Evolutionary conservation across 2,113 vertebrate species (phyloP).

Genomic region (Grammomys surdaster): DNA sequence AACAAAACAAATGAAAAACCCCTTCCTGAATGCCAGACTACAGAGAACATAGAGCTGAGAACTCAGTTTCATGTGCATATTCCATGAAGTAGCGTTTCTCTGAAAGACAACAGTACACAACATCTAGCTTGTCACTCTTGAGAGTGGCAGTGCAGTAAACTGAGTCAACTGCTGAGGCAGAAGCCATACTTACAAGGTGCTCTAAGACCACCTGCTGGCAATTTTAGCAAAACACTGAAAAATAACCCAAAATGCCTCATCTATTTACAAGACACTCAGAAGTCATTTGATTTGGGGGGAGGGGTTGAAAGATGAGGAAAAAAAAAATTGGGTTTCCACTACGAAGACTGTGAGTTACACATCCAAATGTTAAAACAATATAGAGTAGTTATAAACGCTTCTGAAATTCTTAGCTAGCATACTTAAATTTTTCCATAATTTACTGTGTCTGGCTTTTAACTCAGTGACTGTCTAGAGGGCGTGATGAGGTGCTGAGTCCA

Average conservation of each 20-base stretch:
- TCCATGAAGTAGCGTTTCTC: neutral
- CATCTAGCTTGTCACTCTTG: neutral
- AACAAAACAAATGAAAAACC: too few relatives aligned
- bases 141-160: neutral
- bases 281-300: neutral
- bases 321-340: neutral
- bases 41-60: neutral
- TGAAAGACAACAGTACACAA: neutral
- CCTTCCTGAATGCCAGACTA: neutral
- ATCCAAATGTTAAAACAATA: neutral
- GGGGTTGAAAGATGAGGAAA: neutral
- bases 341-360: slow-evolving; percentile 44
- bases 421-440: slow-evolving; percentile 34
- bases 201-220: neutral
- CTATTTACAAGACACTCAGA: neutral
- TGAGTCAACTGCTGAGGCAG: neutral
- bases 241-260: neutral
- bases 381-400: neutral
- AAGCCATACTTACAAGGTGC: neutral
- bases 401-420: slow-evolving; percentile 41
- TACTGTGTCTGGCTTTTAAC: neutral
- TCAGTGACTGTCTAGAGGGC: neutral
- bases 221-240: neutral
- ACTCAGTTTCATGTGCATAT: too few relatives aligned
- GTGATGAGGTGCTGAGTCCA: neutral